Conservation (phyloP, 2,797 vertebrate genomes). For the Chiloscyllium punctatum region DNA sequence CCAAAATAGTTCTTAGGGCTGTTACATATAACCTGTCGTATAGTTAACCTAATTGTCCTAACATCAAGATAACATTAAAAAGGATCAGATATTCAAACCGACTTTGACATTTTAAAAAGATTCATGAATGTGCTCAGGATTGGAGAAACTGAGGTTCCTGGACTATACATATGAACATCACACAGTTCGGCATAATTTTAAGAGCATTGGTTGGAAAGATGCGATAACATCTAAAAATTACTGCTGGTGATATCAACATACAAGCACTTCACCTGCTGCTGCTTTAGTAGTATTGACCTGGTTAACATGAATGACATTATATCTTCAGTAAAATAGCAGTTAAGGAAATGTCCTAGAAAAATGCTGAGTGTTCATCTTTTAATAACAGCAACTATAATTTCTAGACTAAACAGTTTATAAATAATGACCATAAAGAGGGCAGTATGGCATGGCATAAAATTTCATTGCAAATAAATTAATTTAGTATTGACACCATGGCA, state of each 20-base stretch:
- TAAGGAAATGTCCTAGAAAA: not conserved
- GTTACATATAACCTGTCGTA: not conserved
- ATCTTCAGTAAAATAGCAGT: not conserved
- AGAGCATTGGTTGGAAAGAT: not conserved
- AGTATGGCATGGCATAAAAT: not conserved
- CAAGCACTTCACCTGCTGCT: not conserved
- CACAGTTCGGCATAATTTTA: not conserved
- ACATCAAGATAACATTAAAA: not conserved
- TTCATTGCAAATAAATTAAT: not conserved
- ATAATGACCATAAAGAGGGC: not conserved
- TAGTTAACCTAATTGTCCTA: not conserved
- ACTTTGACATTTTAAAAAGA: not conserved
- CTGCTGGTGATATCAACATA: not conserved
- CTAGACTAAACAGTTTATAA: not conserved
- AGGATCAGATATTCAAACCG: not conserved
- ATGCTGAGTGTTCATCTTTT: not conserved
- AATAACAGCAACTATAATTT: not conserved
- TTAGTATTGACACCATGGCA: not conserved
- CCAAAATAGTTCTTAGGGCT: not conserved
- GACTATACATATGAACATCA: not conserved
- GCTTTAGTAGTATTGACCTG: not conserved
- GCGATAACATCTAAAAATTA: not conserved
- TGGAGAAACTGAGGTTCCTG: not conserved
- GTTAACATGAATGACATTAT: not conserved
- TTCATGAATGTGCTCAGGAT: not conserved